Evolutionary conservation across 2,797 vertebrate species (phyloP), one percentile per base, ranked within the genome.

Genomic region (Podarcis lilfordi): DNA sequence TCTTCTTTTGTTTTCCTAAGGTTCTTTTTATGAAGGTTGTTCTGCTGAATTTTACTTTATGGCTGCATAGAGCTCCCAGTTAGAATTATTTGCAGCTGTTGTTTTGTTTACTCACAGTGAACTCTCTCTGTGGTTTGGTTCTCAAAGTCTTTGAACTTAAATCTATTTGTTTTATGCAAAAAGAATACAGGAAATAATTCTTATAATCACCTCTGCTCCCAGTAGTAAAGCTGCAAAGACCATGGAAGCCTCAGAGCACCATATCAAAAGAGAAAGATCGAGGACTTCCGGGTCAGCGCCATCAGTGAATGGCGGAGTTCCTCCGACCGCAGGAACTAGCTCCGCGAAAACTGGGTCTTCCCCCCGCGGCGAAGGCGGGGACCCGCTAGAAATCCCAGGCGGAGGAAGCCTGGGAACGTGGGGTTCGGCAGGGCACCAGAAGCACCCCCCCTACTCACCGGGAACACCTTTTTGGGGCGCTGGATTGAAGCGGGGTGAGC

Each of bases 221-320:
- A 55, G 75, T 10, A 61, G 15, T 66, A 74, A 89, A 87, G 72
- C 68, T 55, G 55, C 23, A 32, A 86, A 89, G 6, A 83, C 7
- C 35, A 78, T 68, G 19, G 68, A 81, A 84, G 64, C 50, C 50
- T 75, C 27, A 89, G 35, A 82, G n/a, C 55, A 86, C 61, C 7
- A 10, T 59, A 59, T 87, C 72, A 71, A 88, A 15, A 55, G 86
- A 84, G 32, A 84, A 90, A 32, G 37, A 84, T 78, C 15, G 40
- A 15, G 72, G 50, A 68, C 32, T 32, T 32, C 32, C 32, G 32
- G 32, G 32, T 32, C 32, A 32, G 32, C 32, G 32, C 32, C 32
- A 32, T 32, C 32, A 32, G 32, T 32, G 32, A 32, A 32, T 32
- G 32, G 32, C 32, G 32, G 32, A 32, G 32, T 32, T 32, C 32